Evolutionary conservation across 2,797 vertebrate genomes (phyloP).

Genomic region (Morelia viridis): DNA sequence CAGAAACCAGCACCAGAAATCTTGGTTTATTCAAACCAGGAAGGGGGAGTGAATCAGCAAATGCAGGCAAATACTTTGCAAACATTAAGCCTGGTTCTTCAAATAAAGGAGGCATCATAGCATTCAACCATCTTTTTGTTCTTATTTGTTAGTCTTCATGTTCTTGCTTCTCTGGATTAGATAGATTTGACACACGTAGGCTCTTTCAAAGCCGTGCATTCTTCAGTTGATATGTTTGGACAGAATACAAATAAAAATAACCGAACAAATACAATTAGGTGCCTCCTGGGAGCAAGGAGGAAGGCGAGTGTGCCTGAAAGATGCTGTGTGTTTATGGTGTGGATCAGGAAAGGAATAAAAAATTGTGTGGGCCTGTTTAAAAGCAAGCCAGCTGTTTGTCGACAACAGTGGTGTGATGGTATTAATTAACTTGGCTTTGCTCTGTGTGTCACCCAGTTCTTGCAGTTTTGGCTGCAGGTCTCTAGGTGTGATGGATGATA

Average conservation of each 20-base stretch:
- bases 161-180: not conserved
- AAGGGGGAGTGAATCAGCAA: not conserved
- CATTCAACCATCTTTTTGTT: not conserved
- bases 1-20: not conserved
- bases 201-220: not conserved
- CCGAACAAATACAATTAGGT: not conserved
- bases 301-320: not conserved
- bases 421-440: not conserved
- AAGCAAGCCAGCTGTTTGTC: not conserved
- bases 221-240: not conserved
- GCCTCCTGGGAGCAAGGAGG: not conserved
- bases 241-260: slow-evolving; percentile 1
- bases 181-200: not conserved
- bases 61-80: not conserved
- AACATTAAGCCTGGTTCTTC: not conserved
- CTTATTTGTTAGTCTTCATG: not conserved
- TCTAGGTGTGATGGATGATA: not conserved
- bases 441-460: not conserved
- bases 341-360: not conserved
- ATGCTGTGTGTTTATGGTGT: not conserved
- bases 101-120: not conserved
- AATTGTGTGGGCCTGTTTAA: not conserved
- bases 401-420: not conserved
- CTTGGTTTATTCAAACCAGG: not conserved
- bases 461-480: not conserved